These are phyloP conservation scores for Solea senegalensis DNA, from an alignment of 2,113 vertebrate species.

Conservation along the genomic window DNA sequence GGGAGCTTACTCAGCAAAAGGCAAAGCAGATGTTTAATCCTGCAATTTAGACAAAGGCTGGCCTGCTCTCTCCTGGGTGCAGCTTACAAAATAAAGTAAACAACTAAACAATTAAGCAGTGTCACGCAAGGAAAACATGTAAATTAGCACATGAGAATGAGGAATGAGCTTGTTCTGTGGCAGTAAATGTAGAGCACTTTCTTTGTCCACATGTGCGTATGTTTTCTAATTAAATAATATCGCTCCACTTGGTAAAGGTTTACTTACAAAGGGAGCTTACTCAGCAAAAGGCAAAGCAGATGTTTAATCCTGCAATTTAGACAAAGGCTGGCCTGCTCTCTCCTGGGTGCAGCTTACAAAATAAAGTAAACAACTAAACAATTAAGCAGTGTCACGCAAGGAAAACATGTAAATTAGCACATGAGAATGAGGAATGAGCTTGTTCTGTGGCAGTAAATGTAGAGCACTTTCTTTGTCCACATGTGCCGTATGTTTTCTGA, in stretches of 20 bases:
- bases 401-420: constrained; percentile 20
- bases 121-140: constrained; percentile 27
- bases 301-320: constrained; percentile 78
- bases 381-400: constrained; percentile 26
- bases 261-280: constrained; percentile 61
- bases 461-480: no score
- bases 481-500: no score
- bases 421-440: constrained; percentile 4
- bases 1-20: constrained; percentile 52
- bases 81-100: constrained; percentile 50
- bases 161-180: not conserved
- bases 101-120: constrained; percentile 31
- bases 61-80: constrained; percentile 53
- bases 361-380: constrained; percentile 43
- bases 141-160: constrained; percentile 17
- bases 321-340: constrained; percentile 46
- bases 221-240: constrained; percentile 79
- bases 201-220: no score
- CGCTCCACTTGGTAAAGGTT: constrained; percentile 60
- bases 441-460: no score
- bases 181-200: no score
- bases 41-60: constrained; percentile 65
- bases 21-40: constrained; percentile 76
- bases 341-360: constrained; percentile 56
- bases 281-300: constrained; percentile 61